Evolutionary conservation across 2,113 vertebrate genomes (phyloP), one percentile per base, ranked within the genome.

Genomic region (Zootoca vivipara): DNA sequence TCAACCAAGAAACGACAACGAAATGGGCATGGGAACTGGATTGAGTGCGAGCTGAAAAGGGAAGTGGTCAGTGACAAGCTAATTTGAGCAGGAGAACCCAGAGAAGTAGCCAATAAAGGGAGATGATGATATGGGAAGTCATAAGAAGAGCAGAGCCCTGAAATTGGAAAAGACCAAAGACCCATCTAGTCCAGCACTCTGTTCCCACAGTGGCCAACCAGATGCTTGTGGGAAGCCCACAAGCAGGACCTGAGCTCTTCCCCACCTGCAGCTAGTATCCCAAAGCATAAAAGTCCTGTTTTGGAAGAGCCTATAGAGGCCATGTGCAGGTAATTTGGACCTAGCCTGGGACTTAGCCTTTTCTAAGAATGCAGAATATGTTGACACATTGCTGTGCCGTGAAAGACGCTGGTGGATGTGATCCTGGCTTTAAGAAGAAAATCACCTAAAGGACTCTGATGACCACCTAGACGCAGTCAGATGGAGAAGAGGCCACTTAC

Each of bases 11-110:
- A 82, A 67, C 33, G 46, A 75, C 67, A 40, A 67, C 52, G 69
- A 82, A 75, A 40, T 82, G 58, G 75, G 40, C 83, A 77, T 65
- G 72, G 78, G 88, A 89, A 86, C 65, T n/a, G 65, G 74, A 87
- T 28, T 26, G 18, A 70, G 67, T 9, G 12, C 4, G 62, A 56
- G 26, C 3, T 78, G 83, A 65, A 74, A 79, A 40, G 52, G 33
- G 74, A 81, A 52, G 38, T 15, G 33, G 58, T n/a, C 22, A 20
- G 64, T 20, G 28, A 80, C 87, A 87, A 69, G 5, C 70, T 18
- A 13, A 28, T 88, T 85, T 90, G 33, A 91, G 2, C 65, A 69
- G 90, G 64, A n/a, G 35, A 87, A 40, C 42, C 85, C 30, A 85
- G 65, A 84, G 56, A 62, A 85, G 58, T 12, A 67, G 62, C 38